Conservation (phyloP, 2,797 vertebrate genomes). For the Allobates femoralis region DNA sequence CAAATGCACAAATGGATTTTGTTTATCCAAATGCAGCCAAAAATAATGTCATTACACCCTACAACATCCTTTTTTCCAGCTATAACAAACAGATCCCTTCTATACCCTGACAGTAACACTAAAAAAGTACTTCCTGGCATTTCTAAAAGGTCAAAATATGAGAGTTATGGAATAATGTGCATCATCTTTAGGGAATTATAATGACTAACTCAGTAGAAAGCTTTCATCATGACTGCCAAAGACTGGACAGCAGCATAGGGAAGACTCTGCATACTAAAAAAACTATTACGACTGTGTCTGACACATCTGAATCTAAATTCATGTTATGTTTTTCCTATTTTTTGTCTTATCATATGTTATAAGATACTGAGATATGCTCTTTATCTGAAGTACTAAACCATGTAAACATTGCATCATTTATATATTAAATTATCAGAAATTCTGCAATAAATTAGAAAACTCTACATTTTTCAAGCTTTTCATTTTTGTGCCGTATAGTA, state of each 20-base stretch:
- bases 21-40: constrained; percentile 34
- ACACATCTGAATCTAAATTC: background rate
- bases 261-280: constrained; percentile 6
- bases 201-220: constrained; percentile 55
- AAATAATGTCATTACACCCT: constrained; percentile 40
- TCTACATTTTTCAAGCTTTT: too few species aligned
- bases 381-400: background rate
- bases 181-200: constrained; percentile 54
- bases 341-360: too few species aligned
- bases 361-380: background rate
- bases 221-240: constrained; percentile 43
- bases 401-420: background rate
- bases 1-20: constrained; percentile 30
- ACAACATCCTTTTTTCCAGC: constrained; percentile 51
- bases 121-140: constrained; percentile 51
- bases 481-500: too few species aligned
- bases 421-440: too few species aligned
- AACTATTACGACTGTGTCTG: background rate
- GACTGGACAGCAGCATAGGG: constrained; percentile 19
- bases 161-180: constrained; percentile 56
- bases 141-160: constrained; percentile 56
- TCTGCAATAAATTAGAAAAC: too few species aligned
- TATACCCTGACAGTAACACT: constrained; percentile 57
- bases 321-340: background rate
- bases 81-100: constrained; percentile 51